phyloP scores from a whole-genome alignment of 1,140 invertebrate genomes.

The Dicyema japonicum region DNA sequence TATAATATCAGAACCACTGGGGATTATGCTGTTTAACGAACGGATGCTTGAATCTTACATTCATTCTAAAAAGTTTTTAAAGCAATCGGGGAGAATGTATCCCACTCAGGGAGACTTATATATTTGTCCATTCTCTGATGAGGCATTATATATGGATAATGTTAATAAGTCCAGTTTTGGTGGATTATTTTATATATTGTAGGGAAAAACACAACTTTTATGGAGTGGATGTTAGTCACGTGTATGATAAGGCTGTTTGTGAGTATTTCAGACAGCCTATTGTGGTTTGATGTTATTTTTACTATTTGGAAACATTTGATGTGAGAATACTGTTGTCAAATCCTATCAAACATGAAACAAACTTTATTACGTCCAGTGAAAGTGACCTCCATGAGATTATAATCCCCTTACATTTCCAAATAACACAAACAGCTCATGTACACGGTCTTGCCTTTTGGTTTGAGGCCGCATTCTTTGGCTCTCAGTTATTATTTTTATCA shows the following conservation, averaged over 20 bases:
- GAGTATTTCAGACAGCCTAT: constrained; percentile 95
- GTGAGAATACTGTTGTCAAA: constrained; percentile 79
- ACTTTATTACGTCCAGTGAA: constrained; percentile 66
- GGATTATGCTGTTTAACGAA: constrained; percentile 97
- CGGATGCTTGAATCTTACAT: constrained; percentile 92
- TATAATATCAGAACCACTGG: constrained; percentile 96
- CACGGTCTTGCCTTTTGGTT: constrained; percentile 98
- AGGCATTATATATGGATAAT: constrained; percentile 83
- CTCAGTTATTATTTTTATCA: constrained; percentile 20
- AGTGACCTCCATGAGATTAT: constrained; percentile 70
- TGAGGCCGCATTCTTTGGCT: constrained; percentile 84
- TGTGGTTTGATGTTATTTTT: constrained; percentile 24
- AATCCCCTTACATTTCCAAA: constrained; percentile 57
- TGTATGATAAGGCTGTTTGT: constrained; percentile 58
- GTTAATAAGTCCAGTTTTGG: constrained; percentile 4
- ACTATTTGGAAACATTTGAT: constrained; percentile 58
- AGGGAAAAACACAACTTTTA: constrained; percentile 80
- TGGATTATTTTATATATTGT: constrained; percentile 4
- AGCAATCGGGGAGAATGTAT: constrained; percentile 50
- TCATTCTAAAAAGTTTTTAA: constrained; percentile 87
- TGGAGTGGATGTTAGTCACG: constrained; percentile 61
- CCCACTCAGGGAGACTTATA: constrained; percentile 74
- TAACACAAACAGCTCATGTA: constrained; percentile 55
- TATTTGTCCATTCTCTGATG: constrained; percentile 88
- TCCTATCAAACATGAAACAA: constrained; percentile 63